Base-by-base conservation (phyloP, 1,140 invertebrate species). In the Caenorhabditis latens region DNA sequence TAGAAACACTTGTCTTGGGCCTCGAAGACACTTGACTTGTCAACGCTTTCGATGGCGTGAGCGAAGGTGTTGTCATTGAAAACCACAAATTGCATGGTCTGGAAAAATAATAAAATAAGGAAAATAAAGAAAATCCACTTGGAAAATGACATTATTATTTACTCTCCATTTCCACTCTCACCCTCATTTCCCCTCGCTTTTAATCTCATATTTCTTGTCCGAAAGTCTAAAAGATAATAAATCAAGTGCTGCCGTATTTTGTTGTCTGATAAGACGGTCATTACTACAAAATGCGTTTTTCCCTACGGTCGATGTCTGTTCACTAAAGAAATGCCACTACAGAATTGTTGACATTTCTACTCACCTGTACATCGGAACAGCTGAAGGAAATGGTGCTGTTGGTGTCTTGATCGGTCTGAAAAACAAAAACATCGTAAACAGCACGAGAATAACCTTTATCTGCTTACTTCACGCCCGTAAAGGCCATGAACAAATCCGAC, bases 1-100 rank as follows among this genome's bases (percentile, higher is more conserved):
- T 79, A 79, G 46, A 79, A 79, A 53, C 71, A 79, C n/a, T 79
- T 79, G 71, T 79, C 71, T 14, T 79, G 71, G 4, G 71, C 71
- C 53, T 79, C 71, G n/a, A 79, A 79, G 46, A 79, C 71, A n/a
- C 71, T 79, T 2, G 71, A 42, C 46, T 79, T 79, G 71, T 79
- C 71, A 48, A 79, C 71, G 24, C 53, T 79, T 13, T 79, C 71
- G n/a, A 79, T 79, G 40, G 71, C 71, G 24, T 79, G 43, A 24
- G n/a, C 71, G 19, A 79, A 79, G n/a, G 71, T 79, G n/a, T 79
- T 50, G 71, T 79, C 71, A 19, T 46, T n/a, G 19, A 79, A 79
- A 24, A 79, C 71, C 6, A 79, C 71, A 13, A 79, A 79, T 79
- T 79, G 71, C 71, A 79, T 79, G n/a, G 71, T 50, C 71, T 79